A percentile compares a stretch with the other conserved stretches of the same genome.
Conservation (phyloP, 2,888 invertebrate species). For the Timema cristinae region DNA sequence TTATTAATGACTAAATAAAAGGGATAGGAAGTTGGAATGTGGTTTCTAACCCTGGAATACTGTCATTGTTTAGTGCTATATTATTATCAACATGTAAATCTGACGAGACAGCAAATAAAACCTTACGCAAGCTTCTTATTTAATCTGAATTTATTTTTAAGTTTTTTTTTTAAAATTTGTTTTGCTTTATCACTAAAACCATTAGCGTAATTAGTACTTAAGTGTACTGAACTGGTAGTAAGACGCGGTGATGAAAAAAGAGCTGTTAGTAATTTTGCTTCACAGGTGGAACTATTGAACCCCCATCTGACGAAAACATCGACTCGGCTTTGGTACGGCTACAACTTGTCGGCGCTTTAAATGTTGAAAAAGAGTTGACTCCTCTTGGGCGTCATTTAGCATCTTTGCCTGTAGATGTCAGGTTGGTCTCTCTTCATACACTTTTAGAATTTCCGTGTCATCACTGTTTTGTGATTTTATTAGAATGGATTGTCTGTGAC, state of each 20-base stretch:
- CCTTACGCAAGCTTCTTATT: too few species aligned
- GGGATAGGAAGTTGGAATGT: too few species aligned
- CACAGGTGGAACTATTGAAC: conserved; percentile 66
- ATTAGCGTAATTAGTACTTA: too few species aligned
- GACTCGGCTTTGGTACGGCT: conserved; percentile 64
- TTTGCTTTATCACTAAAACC: too few species aligned
- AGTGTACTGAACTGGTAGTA: too few species aligned
- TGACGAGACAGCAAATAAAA: too few species aligned
- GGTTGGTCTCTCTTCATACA: conserved; percentile 23
- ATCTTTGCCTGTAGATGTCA: conserved; percentile 81
- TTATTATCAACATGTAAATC: conserved; percentile 8
- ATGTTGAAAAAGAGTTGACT: conserved; percentile 68
- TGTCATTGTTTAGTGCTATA: conserved; percentile 15
- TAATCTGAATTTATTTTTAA: too few species aligned
- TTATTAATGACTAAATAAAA: too few species aligned
- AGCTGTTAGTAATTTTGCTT: background rate
- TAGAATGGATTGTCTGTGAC: background rate
- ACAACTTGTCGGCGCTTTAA: conserved; percentile 76
- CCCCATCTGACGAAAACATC: conserved; percentile 64
- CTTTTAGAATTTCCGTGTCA: too few species aligned
- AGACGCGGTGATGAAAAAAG: too few species aligned
- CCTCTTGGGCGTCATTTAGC: conserved; percentile 84
- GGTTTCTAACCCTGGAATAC: too few species aligned
- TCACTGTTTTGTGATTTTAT: background rate
- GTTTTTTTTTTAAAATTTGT: too few species aligned